Evolutionary conservation across 1,140 invertebrate genomes (phyloP), one percentile per base, ranked within the genome.

Genomic region (Drosophila lacteicornis): DNA sequence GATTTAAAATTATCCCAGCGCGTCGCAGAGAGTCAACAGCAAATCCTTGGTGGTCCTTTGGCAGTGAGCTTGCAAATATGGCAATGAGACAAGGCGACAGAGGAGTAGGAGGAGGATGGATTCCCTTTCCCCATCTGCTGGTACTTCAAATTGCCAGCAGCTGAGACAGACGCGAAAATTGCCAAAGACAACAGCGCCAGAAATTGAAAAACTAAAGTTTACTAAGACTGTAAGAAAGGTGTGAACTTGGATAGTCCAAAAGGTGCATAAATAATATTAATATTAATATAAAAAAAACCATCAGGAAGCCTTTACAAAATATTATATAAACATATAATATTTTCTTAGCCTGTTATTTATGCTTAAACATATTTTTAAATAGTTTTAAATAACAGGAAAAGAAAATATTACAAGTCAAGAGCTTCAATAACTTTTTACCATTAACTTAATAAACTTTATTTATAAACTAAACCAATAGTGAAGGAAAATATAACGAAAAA

Each of bases 1-100:
- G 80, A 91, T 91, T 87, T 82, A 91, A 91, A 87, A 87, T 91
- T 75, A 87, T 88, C 85, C 85, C 68, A 79, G 80, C 9, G 47
- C 60, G 79, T 84, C 82, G 53, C 53, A 40, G 36, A 86, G 70
- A 86, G 82, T 86, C 82, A 86, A 86, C 83, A 82, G 69, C 60
- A 80, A 83, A 76, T 80, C 83, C 19, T 36, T 43, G 51, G 33
- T 58, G 25, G 33, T 66, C 33, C 22, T 53, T 42, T 47, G 55
- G 43, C 75, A 85, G 79, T 85, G 83, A 87, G 83, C 77, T 87
- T 80, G 84, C 83, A 88, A 84, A 84, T 88, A 83, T 55, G 40
- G 50, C 50, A 58, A 53, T 36, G 63, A 58, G 46, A 42, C 56
- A 30, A 30, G 27, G 27, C 27, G 6, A 27, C 27, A 27, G 27